Evolutionary conservation across 2,888 invertebrate species (phyloP).

Genomic region (Pristionchus mayeri): DNA sequence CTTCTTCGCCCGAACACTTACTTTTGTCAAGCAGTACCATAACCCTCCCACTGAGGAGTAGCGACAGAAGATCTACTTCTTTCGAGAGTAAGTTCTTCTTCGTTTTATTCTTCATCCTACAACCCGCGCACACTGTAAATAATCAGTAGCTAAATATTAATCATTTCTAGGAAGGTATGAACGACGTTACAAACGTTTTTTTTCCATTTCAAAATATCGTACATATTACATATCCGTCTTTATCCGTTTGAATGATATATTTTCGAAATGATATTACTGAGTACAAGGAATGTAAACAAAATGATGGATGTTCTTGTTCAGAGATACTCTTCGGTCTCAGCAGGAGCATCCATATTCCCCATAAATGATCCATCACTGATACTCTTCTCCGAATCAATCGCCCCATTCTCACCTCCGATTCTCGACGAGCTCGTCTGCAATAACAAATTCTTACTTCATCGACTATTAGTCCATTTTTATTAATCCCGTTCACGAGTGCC

Average conservation of each 20-base stretch:
- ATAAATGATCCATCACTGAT: background rate
- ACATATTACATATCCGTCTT: background rate
- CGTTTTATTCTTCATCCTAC: conserved; percentile 15
- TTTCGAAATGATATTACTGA: too few relatives aligned
- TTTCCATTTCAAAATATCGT: too few relatives aligned
- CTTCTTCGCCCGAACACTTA: too few relatives aligned
- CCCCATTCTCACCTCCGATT: background rate
- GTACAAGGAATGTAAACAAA: background rate
- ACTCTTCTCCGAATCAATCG: background rate
- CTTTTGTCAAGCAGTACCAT: background rate
- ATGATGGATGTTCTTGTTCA: background rate
- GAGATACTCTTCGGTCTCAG: conserved; percentile 2
- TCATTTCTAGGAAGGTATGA: background rate
- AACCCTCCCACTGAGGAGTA: background rate
- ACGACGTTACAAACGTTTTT: background rate
- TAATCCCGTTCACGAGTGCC: too few relatives aligned
- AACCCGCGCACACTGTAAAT: background rate
- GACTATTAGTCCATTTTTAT: too few relatives aligned
- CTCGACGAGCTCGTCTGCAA: conserved; percentile 4
- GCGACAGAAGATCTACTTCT: background rate
- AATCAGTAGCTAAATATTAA: too few relatives aligned
- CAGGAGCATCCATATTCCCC: background rate
- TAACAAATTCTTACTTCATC: background rate
- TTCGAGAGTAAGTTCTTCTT: background rate
- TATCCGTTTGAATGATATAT: background rate